phyloP scores from a whole-genome alignment of 1,140 invertebrate genomes.

The Chrysomallon squamiferum region DNA sequence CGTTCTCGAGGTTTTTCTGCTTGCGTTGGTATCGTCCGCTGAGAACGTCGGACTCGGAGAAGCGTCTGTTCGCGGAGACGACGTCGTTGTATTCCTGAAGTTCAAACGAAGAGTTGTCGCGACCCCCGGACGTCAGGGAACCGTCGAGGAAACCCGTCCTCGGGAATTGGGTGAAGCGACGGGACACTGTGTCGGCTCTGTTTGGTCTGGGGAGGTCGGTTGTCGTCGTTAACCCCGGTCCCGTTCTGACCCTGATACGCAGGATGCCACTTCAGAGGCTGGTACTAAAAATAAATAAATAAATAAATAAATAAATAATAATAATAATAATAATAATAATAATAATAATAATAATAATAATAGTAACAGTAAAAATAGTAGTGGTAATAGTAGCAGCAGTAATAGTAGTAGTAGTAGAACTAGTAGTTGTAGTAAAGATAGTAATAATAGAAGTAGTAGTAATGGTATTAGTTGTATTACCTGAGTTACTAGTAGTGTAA shows the following conservation, averaged over 20 bases:
- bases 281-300: not conserved
- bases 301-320: not conserved
- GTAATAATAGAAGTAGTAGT: no score
- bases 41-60: not conserved
- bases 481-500: no score
- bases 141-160: not conserved
- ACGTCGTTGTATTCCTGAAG: not conserved
- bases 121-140: not conserved
- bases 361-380: not conserved
- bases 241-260: not conserved
- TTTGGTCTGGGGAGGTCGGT: not conserved
- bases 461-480: no score
- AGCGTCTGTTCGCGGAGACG: not conserved
- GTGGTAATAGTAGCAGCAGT: not conserved
- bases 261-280: slow-evolving; percentile 1
- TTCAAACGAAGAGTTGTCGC: not conserved
- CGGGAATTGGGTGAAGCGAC: not conserved
- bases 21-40: not conserved
- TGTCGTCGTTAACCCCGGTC: not conserved
- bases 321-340: not conserved
- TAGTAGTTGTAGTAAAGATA: not conserved
- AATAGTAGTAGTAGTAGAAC: not conserved
- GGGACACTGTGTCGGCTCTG: not conserved
- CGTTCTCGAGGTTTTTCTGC: not conserved
- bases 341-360: slow-evolving; percentile 1